Percentiles rank a stretch among this genome's conserved stretches.
Evolutionary conservation across 1,140 invertebrate genomes (phyloP).

Genomic region (Bombus turneri): DNA sequence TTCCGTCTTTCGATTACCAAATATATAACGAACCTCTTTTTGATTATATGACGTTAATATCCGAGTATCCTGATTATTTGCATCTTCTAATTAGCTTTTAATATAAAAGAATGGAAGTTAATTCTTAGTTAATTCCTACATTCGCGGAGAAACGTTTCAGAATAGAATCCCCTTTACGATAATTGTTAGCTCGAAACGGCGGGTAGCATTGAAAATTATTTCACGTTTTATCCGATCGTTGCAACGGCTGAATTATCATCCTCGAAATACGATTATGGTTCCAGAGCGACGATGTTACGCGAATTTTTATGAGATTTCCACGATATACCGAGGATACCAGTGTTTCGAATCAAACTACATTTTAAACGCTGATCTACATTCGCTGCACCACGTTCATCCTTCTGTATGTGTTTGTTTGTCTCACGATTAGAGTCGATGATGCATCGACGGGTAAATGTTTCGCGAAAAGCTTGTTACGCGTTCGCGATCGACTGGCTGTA

Average conservation of each 20-base stretch:
- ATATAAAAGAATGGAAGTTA: too few species aligned
- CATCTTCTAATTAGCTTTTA: too few species aligned
- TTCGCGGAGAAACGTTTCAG: background rate
- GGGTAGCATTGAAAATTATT: conserved; percentile 33
- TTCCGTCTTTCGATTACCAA: too few species aligned
- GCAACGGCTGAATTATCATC: conserved; percentile 33
- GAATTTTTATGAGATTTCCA: conserved; percentile 38
- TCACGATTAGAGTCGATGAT: conserved; percentile 1
- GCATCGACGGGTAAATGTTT: background rate
- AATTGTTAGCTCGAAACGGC: conserved; percentile 7
- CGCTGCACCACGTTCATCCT: background rate
- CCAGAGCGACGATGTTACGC: conserved; percentile 21
- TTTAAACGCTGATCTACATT: conserved; percentile 27
- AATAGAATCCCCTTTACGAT: conserved; percentile 1
- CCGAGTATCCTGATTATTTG: too few species aligned
- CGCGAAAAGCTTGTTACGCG: background rate
- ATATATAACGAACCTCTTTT: too few species aligned
- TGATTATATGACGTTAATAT: too few species aligned
- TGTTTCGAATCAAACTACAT: background rate
- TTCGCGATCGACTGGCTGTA: background rate
- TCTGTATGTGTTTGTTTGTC: background rate
- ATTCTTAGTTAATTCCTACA: background rate
- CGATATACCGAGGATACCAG: background rate
- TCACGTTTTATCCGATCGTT: conserved; percentile 35
- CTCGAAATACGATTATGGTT: conserved; percentile 43